These are phyloP conservation scores for Gopherus evgoodei DNA, from an alignment of 2,113 vertebrate species.

Conservation along the genomic window DNA sequence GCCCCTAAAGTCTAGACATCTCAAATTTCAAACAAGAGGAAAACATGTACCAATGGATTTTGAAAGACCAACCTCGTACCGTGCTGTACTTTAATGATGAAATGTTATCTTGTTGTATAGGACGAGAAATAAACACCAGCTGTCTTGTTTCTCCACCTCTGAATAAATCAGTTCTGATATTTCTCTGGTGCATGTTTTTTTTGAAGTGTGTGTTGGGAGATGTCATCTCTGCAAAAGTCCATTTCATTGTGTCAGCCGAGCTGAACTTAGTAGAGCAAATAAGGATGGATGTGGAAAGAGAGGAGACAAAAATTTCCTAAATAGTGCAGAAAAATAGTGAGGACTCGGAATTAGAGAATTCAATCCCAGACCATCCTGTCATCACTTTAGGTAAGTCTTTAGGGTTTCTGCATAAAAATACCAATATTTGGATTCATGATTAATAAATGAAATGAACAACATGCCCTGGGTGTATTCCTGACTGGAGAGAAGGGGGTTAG, in stretches of 20 bases:
- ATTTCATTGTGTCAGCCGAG: background rate
- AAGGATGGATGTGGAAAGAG: background rate
- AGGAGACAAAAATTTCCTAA: background rate
- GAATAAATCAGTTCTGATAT: background rate
- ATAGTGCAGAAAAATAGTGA: background rate
- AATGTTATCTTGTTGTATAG: background rate
- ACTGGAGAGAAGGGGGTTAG: background rate
- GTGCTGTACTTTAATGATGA: background rate
- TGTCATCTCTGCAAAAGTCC: rapidly evolving
- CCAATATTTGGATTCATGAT: background rate
- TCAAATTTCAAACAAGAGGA: background rate
- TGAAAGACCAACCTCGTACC: background rate
- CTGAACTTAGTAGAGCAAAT: background rate
- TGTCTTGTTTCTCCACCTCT: background rate
- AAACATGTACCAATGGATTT: background rate
- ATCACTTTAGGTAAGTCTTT: slow-evolving; percentile 6
- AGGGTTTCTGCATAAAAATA: background rate
- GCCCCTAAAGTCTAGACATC: background rate
- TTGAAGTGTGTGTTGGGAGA: background rate
- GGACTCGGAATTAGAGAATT: background rate
- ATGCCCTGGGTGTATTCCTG: background rate
- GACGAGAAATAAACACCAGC: background rate
- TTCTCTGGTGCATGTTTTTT: background rate
- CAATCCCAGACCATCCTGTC: background rate
- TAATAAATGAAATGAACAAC: slow-evolving; percentile 28